A percentile compares a stretch with the other conserved stretches of the same genome.
These are phyloP conservation scores for Brachynemurus nebulosus DNA, from an alignment of 2,888 invertebrate genomes.

Conservation along the genomic window DNA sequence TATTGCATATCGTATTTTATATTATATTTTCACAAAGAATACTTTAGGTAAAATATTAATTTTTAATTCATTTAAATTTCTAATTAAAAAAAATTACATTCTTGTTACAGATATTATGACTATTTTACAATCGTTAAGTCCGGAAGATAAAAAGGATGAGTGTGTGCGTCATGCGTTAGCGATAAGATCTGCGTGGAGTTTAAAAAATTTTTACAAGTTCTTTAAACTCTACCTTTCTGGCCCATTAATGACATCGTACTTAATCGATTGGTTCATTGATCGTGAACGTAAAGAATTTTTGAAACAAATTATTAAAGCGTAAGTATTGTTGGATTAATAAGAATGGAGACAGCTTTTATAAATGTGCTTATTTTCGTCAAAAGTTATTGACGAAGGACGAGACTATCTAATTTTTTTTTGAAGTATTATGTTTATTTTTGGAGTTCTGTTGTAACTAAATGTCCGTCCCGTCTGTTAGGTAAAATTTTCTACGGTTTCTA, in stretches of 20 bases:
- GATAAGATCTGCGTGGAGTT: conserved; percentile 85
- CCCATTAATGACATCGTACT: conserved; percentile 90
- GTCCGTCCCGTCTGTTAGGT: no score
- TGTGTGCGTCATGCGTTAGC: conserved; percentile 76
- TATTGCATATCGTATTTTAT: conserved; percentile 90
- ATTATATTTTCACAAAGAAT: conserved; percentile 96
- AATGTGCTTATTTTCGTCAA: no score
- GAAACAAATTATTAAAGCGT: conserved; percentile 92
- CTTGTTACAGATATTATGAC: conserved; percentile 77
- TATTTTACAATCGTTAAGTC: conserved; percentile 66
- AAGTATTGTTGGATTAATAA: no score
- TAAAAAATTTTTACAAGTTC: conserved; percentile 84
- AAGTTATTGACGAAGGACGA: no score
- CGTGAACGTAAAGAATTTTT: conserved; percentile 86
- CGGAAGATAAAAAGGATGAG: conserved; percentile 63
- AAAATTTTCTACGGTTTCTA: no score
- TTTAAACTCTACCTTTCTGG: conserved; percentile 81
- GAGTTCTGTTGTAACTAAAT: no score
- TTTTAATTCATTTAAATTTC: conserved; percentile 7
- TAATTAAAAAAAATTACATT: conserved; percentile 10
- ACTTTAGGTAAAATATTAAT: conserved; percentile 61
- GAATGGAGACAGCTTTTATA: no score
- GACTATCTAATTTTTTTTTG: no score
- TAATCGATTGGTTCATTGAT: conserved; percentile 97
- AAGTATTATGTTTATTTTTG: no score